These are phyloP conservation scores for Astur gentilis DNA, from an alignment of 2,113 vertebrate species.

Conservation along the genomic window DNA sequence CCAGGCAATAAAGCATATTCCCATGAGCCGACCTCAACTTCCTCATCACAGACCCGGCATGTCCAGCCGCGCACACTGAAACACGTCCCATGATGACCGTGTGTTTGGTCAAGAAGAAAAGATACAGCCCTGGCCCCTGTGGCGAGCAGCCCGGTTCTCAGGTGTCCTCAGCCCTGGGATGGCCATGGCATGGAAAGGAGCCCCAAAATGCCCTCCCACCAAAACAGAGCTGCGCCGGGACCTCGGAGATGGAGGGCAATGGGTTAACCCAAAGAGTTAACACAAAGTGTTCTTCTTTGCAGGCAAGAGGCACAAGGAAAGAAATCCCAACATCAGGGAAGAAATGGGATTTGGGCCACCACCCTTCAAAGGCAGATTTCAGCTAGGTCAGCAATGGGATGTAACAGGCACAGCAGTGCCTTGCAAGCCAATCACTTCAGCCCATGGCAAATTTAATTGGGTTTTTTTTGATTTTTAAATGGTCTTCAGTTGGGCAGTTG, in stretches of 20 bases:
- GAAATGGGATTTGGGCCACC: neutral
- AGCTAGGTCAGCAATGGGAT: neutral
- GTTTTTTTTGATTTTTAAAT: neutral
- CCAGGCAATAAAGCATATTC: neutral
- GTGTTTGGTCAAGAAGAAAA: neutral
- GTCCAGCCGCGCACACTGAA: neutral
- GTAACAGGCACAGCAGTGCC: rapidly evolving
- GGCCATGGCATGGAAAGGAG: neutral
- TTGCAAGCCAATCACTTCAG: neutral
- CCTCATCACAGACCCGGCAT: rapidly evolving
- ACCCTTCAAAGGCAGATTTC: neutral
- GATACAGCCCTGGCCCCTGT: rapidly evolving
- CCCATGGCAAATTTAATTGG: neutral
- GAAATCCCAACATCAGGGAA: neutral
- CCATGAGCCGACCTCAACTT: neutral
- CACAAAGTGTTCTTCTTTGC: neutral
- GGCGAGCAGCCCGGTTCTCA: neutral
- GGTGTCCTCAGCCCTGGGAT: neutral
- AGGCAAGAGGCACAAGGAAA: neutral
- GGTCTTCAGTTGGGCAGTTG: neutral
- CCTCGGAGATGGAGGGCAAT: neutral
- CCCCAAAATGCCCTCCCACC: neutral
- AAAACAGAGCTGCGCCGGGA: neutral
- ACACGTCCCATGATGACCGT: rapidly evolving
- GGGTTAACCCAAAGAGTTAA: neutral